Base-by-base conservation (phyloP, 2,888 invertebrate species). In the Gisinianus flammeolus region DNA sequence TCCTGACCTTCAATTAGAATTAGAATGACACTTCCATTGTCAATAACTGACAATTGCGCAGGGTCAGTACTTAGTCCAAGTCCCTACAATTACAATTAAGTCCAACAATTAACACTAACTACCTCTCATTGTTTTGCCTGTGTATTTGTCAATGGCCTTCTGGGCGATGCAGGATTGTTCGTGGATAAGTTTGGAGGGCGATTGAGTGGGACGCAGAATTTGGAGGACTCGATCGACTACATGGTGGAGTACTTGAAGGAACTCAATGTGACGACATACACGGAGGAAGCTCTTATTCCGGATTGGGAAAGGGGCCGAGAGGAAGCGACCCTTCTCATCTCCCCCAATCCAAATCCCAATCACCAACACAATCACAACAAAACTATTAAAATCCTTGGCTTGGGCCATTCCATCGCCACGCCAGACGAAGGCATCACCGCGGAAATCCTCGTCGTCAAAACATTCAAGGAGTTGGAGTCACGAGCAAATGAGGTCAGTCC, bases 191-290 rank as follows among this genome's bases (percentile, higher is more conserved):
- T 87, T 84, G 88, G 88, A 10, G 85, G 85, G 24, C 84, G 88
- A 35, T 80, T 87, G 35, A 85, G 87, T 0, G 88, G 88, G 0
- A 85, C 87, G 19, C 54, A 85, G 58, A 86, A 85, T 71, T 84
- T 88, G 62, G 88, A 88, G 81, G 82, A 87, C 79, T 85, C 87
- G 19, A 88, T 88, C 71, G 88, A 88, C 81, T 87, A 87, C 83
- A 86, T 88, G 86, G 76, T 87, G 67, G 79, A 85, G 2, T 82
- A 86, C 54, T 81, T 82, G 71, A 79, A 69, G 16, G 79, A 24
- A 26, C 26, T 26, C 22, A 35, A 35, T 19, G 28, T 72, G 19
- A 2, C 35, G 0, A 52, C 52, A 12, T 26, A 56, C 24, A 58
- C 72, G 2, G 72, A 72, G 22, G 16, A 54, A 0, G 56, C 30